Evolutionary conservation across 2,797 vertebrate species (phyloP).

Genomic region (Loris lydekkerianus): DNA sequence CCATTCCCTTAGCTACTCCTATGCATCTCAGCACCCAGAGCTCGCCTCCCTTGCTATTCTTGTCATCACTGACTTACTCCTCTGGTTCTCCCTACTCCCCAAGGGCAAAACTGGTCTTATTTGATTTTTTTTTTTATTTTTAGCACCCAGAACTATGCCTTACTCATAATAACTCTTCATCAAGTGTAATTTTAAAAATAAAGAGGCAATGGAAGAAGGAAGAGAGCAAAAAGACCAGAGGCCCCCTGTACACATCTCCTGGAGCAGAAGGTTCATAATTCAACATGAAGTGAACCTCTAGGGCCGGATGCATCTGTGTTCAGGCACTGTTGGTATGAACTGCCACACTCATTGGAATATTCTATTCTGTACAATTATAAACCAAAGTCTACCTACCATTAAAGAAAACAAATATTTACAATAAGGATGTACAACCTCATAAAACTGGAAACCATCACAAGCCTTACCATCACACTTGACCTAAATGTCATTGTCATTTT

Average conservation of each 20-base stretch:
- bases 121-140: neutral
- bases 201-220: neutral
- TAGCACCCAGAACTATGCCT: neutral
- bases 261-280: constrained; percentile 88
- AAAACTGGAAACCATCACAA: neutral
- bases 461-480: neutral
- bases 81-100: neutral
- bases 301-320: constrained; percentile 90
- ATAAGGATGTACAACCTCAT: neutral
- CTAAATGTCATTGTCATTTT: constrained; percentile 1
- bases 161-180: constrained; percentile 4
- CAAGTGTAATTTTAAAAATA: neutral
- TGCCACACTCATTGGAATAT: constrained; percentile 86
- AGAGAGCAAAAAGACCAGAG: neutral
- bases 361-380: constrained; percentile 90
- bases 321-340: constrained; percentile 88
- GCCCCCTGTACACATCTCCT: constrained; percentile 92
- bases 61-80: neutral
- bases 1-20: neutral
- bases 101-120: neutral
- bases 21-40: neutral
- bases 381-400: constrained; percentile 91
- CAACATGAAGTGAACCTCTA: constrained; percentile 87
- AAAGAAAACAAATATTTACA: constrained; percentile 70
- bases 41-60: neutral